Conservation (phyloP, 2,797 vertebrate genomes). For the Rhinophrynus dorsalis region DNA sequence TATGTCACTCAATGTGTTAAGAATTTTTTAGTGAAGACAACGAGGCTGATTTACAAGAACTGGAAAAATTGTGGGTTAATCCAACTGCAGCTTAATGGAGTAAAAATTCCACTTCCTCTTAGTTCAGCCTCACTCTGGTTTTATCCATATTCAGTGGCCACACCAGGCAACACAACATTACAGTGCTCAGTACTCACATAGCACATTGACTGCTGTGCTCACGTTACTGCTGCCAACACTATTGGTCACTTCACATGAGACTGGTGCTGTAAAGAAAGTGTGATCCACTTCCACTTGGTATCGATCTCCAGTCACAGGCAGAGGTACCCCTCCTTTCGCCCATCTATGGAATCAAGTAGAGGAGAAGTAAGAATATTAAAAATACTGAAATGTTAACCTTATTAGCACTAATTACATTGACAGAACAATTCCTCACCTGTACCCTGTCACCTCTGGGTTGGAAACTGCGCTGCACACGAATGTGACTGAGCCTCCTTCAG, state of each 20-base stretch:
- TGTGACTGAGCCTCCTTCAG: constrained; percentile 83
- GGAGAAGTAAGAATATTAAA: not conserved
- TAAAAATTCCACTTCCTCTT: too few species aligned
- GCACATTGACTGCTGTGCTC: constrained; percentile 87
- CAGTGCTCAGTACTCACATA: constrained; percentile 75
- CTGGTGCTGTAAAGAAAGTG: constrained; percentile 86
- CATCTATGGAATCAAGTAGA: constrained; percentile 67
- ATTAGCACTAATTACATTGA: too few species aligned
- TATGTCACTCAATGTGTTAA: too few species aligned
- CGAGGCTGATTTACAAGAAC: too few species aligned
- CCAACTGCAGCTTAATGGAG: too few species aligned
- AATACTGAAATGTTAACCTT: too few species aligned
- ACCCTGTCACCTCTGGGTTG: constrained; percentile 87
- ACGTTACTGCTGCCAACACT: constrained; percentile 88
- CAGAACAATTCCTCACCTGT: too few species aligned
- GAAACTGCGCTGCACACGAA: constrained; percentile 86
- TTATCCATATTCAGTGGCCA: too few species aligned
- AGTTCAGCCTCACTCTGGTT: too few species aligned
- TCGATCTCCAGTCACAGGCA: constrained; percentile 81
- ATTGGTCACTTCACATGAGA: constrained; percentile 91
- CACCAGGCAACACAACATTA: too few species aligned
- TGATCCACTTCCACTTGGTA: constrained; percentile 84
- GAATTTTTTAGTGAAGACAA: too few species aligned
- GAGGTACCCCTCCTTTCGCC: constrained; percentile 85
- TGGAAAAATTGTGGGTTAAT: not conserved